These are phyloP conservation scores for Lasiommata megera DNA, from an alignment of 2,888 invertebrate genomes.

Conservation along the genomic window DNA sequence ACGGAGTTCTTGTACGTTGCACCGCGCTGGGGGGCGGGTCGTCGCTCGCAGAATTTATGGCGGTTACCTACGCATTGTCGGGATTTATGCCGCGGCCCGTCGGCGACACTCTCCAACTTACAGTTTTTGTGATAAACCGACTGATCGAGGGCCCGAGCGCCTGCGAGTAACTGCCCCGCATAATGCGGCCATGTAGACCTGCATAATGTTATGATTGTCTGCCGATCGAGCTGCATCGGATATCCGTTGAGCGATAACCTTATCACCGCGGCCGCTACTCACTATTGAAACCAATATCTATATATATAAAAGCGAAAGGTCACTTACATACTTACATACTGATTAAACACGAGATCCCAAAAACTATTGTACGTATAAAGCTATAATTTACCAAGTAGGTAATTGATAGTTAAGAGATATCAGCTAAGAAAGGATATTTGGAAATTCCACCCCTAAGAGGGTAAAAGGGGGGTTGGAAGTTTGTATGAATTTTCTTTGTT, in stretches of 20 bases:
- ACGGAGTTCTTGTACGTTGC: conserved; percentile 15
- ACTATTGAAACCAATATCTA: no score
- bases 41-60: conserved; percentile 39
- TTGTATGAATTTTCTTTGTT: no score
- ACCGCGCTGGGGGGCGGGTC: conserved; percentile 21
- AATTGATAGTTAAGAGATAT: no score
- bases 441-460: no score
- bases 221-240: not conserved
- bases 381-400: no score
- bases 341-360: no score
- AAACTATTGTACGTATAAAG: no score
- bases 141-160: conserved; percentile 23
- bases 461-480: no score
- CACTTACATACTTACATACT: no score
- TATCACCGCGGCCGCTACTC: no score
- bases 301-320: no score
- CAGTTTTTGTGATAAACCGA: conserved; percentile 34
- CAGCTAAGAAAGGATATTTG: no score
- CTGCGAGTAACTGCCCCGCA: conserved; percentile 25
- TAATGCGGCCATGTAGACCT: not conserved
- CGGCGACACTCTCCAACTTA: conserved; percentile 38
- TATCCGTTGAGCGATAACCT: not conserved
- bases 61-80: conserved; percentile 41
- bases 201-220: not conserved
- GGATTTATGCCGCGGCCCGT: conserved; percentile 44